Conservation (phyloP, 37 sponge, comb jelly and placozoan species). For the Oopsacas minuta region DNA sequence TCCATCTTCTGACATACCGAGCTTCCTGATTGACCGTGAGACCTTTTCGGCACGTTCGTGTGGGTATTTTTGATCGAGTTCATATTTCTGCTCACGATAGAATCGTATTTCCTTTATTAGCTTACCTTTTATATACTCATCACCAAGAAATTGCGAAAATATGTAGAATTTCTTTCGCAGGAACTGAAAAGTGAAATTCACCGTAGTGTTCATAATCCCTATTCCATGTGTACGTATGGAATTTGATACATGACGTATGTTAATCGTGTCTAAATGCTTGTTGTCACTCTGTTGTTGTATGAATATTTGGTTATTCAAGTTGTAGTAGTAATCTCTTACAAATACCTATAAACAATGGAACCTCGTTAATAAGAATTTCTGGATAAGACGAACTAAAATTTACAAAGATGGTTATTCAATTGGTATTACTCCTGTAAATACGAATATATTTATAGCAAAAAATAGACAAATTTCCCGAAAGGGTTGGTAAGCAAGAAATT, state of each 20-base stretch:
- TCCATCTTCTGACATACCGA: constrained; percentile 73
- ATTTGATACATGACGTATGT: constrained; percentile 93
- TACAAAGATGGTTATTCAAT: too few species aligned
- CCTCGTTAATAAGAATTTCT: too few species aligned
- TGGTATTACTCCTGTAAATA: too few species aligned
- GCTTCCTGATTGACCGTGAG: constrained; percentile 76
- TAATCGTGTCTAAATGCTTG: constrained; percentile 91
- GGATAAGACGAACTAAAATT: too few species aligned
- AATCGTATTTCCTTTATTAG: constrained; percentile 82
- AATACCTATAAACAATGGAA: too few species aligned
- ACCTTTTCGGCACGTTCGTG: constrained; percentile 83
- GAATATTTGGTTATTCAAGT: constrained; percentile 98
- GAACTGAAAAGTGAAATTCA: constrained; percentile 94
- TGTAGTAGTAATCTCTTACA: constrained; percentile 79
- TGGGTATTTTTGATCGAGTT: constrained; percentile 86
- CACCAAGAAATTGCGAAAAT: constrained; percentile 96
- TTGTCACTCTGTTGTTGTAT: constrained; percentile 65
- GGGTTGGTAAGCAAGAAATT: too few species aligned
- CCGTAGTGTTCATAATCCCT: constrained; percentile 26
- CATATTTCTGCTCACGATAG: constrained; percentile 64
- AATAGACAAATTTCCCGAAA: too few species aligned
- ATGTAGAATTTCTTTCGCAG: constrained; percentile 87
- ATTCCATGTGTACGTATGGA: constrained; percentile 94
- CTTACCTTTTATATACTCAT: constrained; percentile 94
- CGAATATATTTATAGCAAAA: too few species aligned